A percentile compares a stretch with the other conserved stretches of the same genome.
phyloP scores from a whole-genome alignment of 1,140 invertebrate genomes.

The Drosophila santomea region DNA sequence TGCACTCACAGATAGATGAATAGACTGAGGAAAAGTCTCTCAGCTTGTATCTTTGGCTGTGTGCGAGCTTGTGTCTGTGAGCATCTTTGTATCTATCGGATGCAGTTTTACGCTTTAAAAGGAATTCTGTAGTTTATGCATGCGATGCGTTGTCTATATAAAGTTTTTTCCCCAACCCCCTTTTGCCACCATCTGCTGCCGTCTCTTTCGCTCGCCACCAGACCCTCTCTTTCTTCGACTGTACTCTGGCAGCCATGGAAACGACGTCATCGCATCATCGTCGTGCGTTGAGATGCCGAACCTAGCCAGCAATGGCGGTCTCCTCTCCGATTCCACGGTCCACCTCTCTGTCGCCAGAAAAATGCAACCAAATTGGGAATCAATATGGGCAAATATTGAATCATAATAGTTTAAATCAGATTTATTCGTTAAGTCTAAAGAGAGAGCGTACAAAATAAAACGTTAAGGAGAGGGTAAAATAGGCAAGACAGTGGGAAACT shows the following conservation, averaged over 20 bases:
- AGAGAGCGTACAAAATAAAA: not conserved
- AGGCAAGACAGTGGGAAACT: not conserved
- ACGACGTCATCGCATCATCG: conserved; percentile 70
- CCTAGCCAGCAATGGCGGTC: conserved; percentile 49
- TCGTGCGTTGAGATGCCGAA: conserved; percentile 48
- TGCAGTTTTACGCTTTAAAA: conserved; percentile 79
- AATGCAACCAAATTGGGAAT: conserved; percentile 9
- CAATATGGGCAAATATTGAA: not conserved
- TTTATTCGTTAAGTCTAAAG: not conserved
- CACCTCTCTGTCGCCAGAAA: conserved; percentile 21
- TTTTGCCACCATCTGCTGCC: not conserved
- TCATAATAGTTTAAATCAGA: not conserved
- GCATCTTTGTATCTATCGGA: conserved; percentile 76
- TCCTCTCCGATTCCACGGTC: conserved; percentile 12
- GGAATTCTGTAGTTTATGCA: conserved; percentile 81
- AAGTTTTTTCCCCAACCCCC: conserved; percentile 36
- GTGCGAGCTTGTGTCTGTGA: conserved; percentile 21
- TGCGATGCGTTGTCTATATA: conserved; percentile 68
- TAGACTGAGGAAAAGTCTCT: conserved; percentile 28
- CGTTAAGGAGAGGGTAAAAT: not conserved
- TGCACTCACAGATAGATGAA: conserved; percentile 11
- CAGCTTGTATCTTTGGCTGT: conserved; percentile 18
- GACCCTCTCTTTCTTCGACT: conserved; percentile 61
- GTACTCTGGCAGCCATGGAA: conserved; percentile 67
- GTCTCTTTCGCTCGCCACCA: conserved; percentile 7